A percentile compares a stretch with the other conserved stretches of the same genome.
Conservation (phyloP, 2,888 invertebrate genomes). For the Lasioglossum malachurum region DNA sequence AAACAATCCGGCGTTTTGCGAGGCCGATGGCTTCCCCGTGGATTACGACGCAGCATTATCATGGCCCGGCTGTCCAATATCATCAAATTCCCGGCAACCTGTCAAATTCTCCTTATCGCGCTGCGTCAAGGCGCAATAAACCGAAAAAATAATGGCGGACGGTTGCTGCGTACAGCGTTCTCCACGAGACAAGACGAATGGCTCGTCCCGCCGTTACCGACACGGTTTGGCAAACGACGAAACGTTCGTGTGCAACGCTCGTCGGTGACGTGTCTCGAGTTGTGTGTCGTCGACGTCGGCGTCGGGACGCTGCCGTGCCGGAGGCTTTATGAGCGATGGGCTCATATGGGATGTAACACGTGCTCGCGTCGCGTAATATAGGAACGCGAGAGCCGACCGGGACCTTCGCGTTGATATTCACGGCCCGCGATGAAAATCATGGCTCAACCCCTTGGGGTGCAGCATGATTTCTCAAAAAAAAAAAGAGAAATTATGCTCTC, state of each 20-base stretch:
- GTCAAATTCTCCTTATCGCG: not conserved
- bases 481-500: not conserved
- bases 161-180: not conserved
- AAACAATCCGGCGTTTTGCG: not conserved
- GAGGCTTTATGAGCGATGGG: slow-evolving; percentile 75
- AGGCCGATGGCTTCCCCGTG: not conserved
- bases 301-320: slow-evolving; percentile 31
- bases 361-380: slow-evolving; percentile 74
- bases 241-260: slow-evolving; percentile 43
- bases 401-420: slow-evolving; percentile 53
- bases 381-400: slow-evolving; percentile 41
- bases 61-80: not conserved
- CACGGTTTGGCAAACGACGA: slow-evolving; percentile 54
- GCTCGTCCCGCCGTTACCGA: slow-evolving; percentile 27
- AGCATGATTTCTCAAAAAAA: not conserved
- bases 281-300: slow-evolving; percentile 39
- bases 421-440: slow-evolving; percentile 34
- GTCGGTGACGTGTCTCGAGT: slow-evolving; percentile 36
- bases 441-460: not conserved
- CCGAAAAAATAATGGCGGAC: not conserved
- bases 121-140: slow-evolving; percentile 6
- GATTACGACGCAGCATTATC: not conserved
- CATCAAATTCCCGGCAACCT: slow-evolving; percentile 2
- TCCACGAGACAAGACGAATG: slow-evolving; percentile 46
- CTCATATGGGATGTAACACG: slow-evolving; percentile 77